phyloP scores from a whole-genome alignment of 2,888 invertebrate species.

The Pterobdella sp. region DNA sequence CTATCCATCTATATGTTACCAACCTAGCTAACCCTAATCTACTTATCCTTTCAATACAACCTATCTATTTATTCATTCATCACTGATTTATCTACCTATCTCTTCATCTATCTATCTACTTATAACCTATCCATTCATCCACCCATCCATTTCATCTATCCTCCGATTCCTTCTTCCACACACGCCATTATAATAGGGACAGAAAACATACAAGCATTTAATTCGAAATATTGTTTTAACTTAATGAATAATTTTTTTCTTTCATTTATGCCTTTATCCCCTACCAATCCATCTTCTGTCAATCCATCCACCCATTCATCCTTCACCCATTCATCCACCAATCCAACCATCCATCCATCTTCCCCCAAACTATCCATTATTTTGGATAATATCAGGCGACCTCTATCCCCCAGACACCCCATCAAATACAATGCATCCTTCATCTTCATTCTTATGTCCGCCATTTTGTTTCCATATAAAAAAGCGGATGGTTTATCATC shows the following conservation, averaged over 20 bases:
- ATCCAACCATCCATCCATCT: background rate
- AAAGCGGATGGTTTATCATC: background rate
- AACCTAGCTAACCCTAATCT: background rate
- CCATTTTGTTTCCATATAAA: background rate
- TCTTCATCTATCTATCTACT: background rate
- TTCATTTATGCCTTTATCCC: too few species aligned
- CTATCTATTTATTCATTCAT: background rate
- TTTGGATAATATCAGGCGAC: background rate
- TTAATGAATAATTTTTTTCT: too few species aligned
- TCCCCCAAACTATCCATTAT: background rate
- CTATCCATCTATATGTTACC: background rate
- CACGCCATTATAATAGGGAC: background rate
- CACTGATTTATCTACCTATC: background rate
- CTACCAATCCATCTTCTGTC: too few species aligned
- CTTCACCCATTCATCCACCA: too few species aligned
- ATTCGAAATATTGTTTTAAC: background rate
- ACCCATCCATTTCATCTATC: background rate
- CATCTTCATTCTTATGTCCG: background rate
- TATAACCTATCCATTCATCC: slow-evolving; percentile 1
- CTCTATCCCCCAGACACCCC: slow-evolving; percentile 3
- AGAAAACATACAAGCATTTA: background rate
- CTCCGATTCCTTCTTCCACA: too few species aligned
- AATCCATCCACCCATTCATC: too few species aligned
- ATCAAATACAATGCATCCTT: background rate
- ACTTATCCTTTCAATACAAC: background rate